Base-by-base conservation (phyloP, 2,113 vertebrate species). In the Leiothrix lutea region DNA sequence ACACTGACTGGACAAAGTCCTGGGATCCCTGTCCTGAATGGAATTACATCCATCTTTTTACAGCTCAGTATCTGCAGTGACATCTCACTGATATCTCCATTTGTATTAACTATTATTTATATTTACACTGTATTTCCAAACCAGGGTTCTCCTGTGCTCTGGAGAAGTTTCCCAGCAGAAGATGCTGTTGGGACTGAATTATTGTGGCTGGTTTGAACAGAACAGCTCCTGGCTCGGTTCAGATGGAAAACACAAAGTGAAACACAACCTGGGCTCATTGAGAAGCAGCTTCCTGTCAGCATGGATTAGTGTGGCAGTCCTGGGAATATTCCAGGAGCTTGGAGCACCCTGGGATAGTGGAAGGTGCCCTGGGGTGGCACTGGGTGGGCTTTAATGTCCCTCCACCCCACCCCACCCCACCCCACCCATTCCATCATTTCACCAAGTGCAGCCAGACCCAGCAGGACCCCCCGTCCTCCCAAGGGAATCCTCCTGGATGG, bases 401-500 rank as follows among this genome's bases (percentile, higher is more conserved):
- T 22, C 14, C 69, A 38, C 4, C 8, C 36, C 36, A 23, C 9
- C 19, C 38, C 9, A 5, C 13, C 36, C 0, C 36, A 38, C 5
- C 8, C 36, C 36, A 23, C 9, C 19, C 38, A 9, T 5, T 13
- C 36, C 0, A 1, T 1, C 44, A 45, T 5, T 36, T 26, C 11
- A 14, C 5, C 1, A 24, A 36, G 24, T 0, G 7, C 40, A 56
- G 13, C 33, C 1, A 2, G 0, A 5, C 3, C 24, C 6, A 36
- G 79, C 1, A 12, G 50, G 12, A 40, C 12, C 44, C n/a, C 35
- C 31, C 5, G 0, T 1, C 31, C 6, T 17, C n/a, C 86, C 4
- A 1, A 0, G 3, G 60, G 50, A 12, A 15, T 3, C 42, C 60
- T 1, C 48, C 7, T 0, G 15, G 42, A 8, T 2, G 50, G 42